These are phyloP conservation scores for Coronaproctus castanopsis DNA, from an alignment of 2,888 invertebrate species.

Conservation along the genomic window DNA sequence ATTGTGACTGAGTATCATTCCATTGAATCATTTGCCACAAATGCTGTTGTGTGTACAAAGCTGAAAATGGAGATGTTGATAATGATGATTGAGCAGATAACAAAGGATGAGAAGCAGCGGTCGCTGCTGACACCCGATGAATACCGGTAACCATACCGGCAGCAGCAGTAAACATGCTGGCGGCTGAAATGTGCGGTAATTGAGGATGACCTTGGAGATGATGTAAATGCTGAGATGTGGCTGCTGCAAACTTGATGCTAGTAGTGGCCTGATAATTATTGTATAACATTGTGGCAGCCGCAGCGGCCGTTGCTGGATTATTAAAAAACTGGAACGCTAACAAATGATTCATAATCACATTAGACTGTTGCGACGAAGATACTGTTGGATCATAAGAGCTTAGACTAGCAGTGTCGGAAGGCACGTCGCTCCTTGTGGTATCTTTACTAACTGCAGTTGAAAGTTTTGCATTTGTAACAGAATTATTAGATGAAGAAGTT, in stretches of 20 bases:
- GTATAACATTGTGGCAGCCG: background rate
- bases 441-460: too few relatives aligned
- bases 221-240: too few relatives aligned
- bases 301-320: background rate
- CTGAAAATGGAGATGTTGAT: background rate
- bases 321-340: background rate
- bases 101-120: background rate
- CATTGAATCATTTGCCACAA: background rate
- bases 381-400: too few relatives aligned
- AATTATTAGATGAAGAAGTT: too few relatives aligned
- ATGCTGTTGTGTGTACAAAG: background rate
- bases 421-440: too few relatives aligned
- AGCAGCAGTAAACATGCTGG: background rate
- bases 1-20: background rate
- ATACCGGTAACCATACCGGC: background rate
- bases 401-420: too few relatives aligned
- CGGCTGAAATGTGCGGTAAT: background rate
- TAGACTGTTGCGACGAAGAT: too few relatives aligned
- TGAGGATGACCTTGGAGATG: too few relatives aligned
- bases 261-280: background rate
- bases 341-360: background rate
- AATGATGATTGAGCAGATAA: too few relatives aligned
- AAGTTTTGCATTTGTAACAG: too few relatives aligned
- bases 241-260: background rate
- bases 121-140: background rate